These are phyloP conservation scores for Narcine bancroftii DNA, from an alignment of 2,113 vertebrate genomes.

Conservation along the genomic window DNA sequence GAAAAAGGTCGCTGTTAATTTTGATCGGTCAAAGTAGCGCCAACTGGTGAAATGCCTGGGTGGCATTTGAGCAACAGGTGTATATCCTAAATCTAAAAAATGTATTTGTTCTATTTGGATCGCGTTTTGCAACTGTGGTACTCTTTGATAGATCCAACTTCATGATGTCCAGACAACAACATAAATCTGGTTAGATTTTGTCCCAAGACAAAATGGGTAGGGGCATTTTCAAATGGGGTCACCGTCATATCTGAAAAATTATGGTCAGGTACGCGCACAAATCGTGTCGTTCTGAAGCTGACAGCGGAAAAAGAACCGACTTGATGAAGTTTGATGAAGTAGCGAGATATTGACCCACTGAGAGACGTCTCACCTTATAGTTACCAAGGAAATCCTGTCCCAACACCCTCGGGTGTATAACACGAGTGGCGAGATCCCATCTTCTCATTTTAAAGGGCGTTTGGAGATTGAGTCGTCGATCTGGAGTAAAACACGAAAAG, in stretches of 20 bases:
- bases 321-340: too few relatives aligned
- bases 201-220: not conserved
- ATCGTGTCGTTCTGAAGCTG: not conserved
- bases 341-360: not conserved
- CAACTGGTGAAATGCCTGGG: not conserved
- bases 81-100: not conserved
- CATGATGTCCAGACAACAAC: not conserved
- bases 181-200: not conserved
- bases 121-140: too few relatives aligned
- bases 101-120: too few relatives aligned
- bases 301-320: too few relatives aligned
- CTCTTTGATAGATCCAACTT: not conserved
- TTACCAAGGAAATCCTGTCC: not conserved
- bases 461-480: not conserved
- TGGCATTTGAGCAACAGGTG: not conserved
- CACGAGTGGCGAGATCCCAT: not conserved
- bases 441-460: not conserved
- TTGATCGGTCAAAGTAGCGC: not conserved
- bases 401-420: not conserved
- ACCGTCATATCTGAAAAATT: not conserved
- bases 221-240: not conserved
- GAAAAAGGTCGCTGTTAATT: not conserved
- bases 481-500: not conserved
- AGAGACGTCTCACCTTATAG: not conserved
- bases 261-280: not conserved